Base-by-base conservation (phyloP, 2,888 invertebrate genomes). In the Catocala sponsa region DNA sequence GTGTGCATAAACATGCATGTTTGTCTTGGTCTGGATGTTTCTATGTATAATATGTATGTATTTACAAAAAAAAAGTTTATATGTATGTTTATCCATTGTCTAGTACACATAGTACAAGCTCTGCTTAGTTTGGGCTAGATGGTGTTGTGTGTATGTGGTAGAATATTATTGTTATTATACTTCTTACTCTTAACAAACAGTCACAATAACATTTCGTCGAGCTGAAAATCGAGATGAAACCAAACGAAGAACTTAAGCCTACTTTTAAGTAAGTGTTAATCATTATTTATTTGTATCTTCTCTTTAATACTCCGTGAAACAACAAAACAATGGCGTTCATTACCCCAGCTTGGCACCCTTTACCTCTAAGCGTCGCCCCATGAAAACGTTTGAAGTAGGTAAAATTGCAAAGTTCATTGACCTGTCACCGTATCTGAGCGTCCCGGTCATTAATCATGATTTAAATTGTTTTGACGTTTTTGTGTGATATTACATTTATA, bases 401-500 rank as follows among this genome's bases (percentile, higher is more conserved):
- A 65, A 52, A 66, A 68, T 55, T 62, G 32, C n/a, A 52, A 63
- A 71, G 80, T 70, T 76, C 74, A 64, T 55, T 56, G 67, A 68
- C 64, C 68, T 70, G 55, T 66, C 65, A 44, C 68, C 59, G 60
- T 62, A 65, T 63, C 63, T 58, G 55, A 65, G 50, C 57, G 54
- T 43, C 56, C 54, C 46, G 56, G 43, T 67, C 63, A 72, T 71
- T 73, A 52, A 49, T 74, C 67, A 65, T 52, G 46, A 65, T 65
- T 70, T 65, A 64, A 55, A 68, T 70, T 63, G 64, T 68, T 68
- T 41, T 33, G 48, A 52, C 41, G 25, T 60, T 63, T 54, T 43
- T 38, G 42, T 13, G 38, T 57, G 35, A 47, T 55, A 60, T 63
- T 68, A 38, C 48, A 41, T 55, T 58, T 33, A 52, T 70, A 11